phyloP scores from a whole-genome alignment of 1,140 invertebrate species.

The Drosophila repletoides region DNA sequence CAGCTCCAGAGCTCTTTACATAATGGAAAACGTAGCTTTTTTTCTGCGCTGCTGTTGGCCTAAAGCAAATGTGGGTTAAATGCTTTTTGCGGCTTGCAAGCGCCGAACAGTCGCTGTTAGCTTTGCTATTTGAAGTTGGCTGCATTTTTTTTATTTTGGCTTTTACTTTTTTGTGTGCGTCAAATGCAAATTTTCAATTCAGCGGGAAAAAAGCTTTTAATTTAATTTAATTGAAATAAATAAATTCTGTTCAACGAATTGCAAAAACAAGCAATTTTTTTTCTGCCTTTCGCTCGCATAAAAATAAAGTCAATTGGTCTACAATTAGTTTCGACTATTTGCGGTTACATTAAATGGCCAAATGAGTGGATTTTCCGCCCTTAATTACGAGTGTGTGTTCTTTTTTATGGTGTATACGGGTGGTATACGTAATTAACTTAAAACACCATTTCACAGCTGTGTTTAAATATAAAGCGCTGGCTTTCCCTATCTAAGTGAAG shows the following conservation, averaged over 20 bases:
- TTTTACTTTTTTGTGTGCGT: conserved; percentile 17
- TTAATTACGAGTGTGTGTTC: neutral
- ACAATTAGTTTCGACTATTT: conserved; percentile 56
- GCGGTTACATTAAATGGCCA: conserved; percentile 31
- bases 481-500: too few species aligned
- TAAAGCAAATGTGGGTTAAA: conserved; percentile 72
- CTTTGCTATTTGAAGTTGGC: neutral
- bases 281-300: neutral
- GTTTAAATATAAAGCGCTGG: neutral
- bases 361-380: conserved; percentile 6
- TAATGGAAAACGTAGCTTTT: conserved; percentile 53
- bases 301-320: conserved; percentile 66
- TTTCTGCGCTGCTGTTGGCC: too few species aligned
- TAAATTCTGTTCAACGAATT: conserved; percentile 45
- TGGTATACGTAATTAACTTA: neutral
- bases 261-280: conserved; percentile 30
- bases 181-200: conserved; percentile 67
- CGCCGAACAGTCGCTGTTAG: conserved; percentile 20
- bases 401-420: neutral
- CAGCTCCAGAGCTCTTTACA: conserved; percentile 48
- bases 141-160: conserved; percentile 11
- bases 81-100: conserved; percentile 69
- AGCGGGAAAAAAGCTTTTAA: conserved; percentile 53
- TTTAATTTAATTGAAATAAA: conserved; percentile 70
- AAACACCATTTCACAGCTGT: conserved; percentile 11